Percentiles rank a stretch among this genome's conserved stretches.
phyloP scores from a whole-genome alignment of 2,888 invertebrate genomes.

The Hyposoter dolosus region DNA sequence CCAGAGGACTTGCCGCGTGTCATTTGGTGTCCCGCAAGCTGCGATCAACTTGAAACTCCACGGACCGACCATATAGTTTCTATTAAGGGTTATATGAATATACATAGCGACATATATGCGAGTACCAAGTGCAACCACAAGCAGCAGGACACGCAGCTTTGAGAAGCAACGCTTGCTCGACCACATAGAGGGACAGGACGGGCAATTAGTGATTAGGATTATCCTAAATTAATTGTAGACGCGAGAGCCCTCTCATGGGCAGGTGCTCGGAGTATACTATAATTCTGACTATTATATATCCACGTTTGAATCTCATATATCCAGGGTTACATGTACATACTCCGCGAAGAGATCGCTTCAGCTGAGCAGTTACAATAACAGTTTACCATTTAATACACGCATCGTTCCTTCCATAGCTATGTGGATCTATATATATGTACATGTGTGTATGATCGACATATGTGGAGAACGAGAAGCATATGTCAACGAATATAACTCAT shows the following conservation, averaged over 20 bases:
- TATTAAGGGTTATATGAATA: not conserved
- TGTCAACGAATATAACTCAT: constrained; percentile 75
- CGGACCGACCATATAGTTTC: constrained; percentile 11
- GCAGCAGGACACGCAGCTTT: constrained; percentile 35
- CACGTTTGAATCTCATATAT: constrained; percentile 19
- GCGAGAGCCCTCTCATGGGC: constrained; percentile 44
- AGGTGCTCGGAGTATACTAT: constrained; percentile 50
- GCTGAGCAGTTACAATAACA: constrained; percentile 75
- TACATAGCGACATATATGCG: not conserved
- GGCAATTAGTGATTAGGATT: constrained; percentile 83
- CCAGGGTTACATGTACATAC: constrained; percentile 4
- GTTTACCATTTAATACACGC: constrained; percentile 72
- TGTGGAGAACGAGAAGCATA: constrained; percentile 52
- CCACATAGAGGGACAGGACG: constrained; percentile 68
- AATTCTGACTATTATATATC: constrained; percentile 3
- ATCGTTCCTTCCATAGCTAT: constrained; percentile 66
- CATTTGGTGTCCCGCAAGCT: constrained; percentile 12
- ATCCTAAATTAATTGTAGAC: constrained; percentile 81
- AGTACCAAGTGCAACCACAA: constrained; percentile 30
- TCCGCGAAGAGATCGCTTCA: constrained; percentile 11
- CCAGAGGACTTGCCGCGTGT: not conserved
- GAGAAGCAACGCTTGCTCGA: constrained; percentile 57
- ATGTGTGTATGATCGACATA: constrained; percentile 3
- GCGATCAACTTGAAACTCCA: constrained; percentile 29
- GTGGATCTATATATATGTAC: not conserved